Base-by-base conservation (phyloP, 2,797 vertebrate genomes). In the Aplochiton taeniatus region DNA sequence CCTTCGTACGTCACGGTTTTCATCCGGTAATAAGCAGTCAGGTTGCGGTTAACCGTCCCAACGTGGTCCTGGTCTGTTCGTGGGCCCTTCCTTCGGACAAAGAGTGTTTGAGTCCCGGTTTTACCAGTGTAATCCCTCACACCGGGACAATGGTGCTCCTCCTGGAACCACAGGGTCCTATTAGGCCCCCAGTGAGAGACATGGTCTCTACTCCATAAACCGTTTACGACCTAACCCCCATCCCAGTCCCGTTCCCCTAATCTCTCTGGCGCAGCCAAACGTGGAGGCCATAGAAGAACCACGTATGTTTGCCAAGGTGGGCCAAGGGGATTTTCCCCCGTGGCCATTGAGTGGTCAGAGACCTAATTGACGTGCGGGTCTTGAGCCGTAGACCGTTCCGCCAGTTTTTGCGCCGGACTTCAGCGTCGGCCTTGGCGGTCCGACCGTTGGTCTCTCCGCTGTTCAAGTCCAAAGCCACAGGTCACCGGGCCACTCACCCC, bases 51-150 rank as follows among this genome's bases (percentile, higher is more conserved):
- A 47, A 56, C 68, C 74, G 67, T 77, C 76, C 64, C 67, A 68
- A 77, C 79, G 85, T 76, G 80, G 85, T 85, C 82, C 82, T 70
- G 57, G 55, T 63, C 65, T 85, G 77, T 80, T 84, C 59, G 77
- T 86, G 86, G n/a, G 85, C 75, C 72, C 82, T 84, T 82, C 84
- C 54, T 66, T 84, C 75, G 86, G 88, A 86, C 85, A 81, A 63
- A 70, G 61, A 70, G 70, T 78, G 82, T 82, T 86, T 88, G 85
- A 74, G 77, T 84, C 86, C 85, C 88, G 87, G 83, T 89, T 87
- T 87, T 88, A 85, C 89, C 77, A 85, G 89, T 91, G 89, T 92
- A 91, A 93, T 93, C 91, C 90, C 85, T 77, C 69, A 82, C 80
- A 45, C 80, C 68, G 59, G 77, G 78, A 91, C 90, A 92, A 92